Percentiles rank a stretch among this genome's conserved stretches.
Conservation (phyloP, 1,140 invertebrate species). For the Pristionchus pacificus region DNA sequence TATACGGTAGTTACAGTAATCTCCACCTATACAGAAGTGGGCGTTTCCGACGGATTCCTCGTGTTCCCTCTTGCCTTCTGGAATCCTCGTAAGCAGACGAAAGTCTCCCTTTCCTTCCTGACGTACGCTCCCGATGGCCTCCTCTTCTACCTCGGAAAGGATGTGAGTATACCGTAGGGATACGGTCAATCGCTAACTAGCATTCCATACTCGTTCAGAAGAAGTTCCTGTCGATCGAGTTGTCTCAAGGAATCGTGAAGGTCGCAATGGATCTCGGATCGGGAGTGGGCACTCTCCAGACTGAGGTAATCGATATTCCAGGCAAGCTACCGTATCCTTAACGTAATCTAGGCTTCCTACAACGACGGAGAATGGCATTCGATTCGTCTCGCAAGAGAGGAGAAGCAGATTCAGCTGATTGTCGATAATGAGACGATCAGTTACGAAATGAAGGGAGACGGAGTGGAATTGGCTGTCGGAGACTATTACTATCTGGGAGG, state of each 20-base stretch:
- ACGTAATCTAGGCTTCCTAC: conserved; percentile 16
- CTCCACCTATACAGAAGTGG: conserved; percentile 47
- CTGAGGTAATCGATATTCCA: conserved; percentile 29
- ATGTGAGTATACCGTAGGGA: conserved; percentile 41
- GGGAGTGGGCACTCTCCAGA: conserved; percentile 35
- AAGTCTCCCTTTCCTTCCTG: conserved; percentile 75
- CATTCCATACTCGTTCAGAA: conserved; percentile 49
- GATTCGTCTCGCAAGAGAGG: conserved; percentile 29
- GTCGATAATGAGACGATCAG: conserved; percentile 32
- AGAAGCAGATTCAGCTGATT: background rate
- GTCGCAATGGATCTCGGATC: conserved; percentile 61
- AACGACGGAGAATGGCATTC: conserved; percentile 57
- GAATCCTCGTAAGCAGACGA: conserved; percentile 63
- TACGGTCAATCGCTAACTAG: conserved; percentile 12
- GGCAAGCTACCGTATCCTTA: conserved; percentile 10
- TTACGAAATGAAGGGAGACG: conserved; percentile 56
- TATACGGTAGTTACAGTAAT: background rate
- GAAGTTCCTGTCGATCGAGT: conserved; percentile 78
- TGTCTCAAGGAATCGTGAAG: conserved; percentile 72
- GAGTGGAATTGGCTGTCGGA: conserved; percentile 62
- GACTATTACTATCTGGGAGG: conserved; percentile 81
- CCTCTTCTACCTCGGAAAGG: conserved; percentile 76
- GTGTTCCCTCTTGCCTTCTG: conserved; percentile 65
- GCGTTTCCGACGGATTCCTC: conserved; percentile 79
- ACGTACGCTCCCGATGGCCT: conserved; percentile 80